Base-by-base conservation (phyloP, 2,888 invertebrate genomes). In the Dorcus parallelipipedus region DNA sequence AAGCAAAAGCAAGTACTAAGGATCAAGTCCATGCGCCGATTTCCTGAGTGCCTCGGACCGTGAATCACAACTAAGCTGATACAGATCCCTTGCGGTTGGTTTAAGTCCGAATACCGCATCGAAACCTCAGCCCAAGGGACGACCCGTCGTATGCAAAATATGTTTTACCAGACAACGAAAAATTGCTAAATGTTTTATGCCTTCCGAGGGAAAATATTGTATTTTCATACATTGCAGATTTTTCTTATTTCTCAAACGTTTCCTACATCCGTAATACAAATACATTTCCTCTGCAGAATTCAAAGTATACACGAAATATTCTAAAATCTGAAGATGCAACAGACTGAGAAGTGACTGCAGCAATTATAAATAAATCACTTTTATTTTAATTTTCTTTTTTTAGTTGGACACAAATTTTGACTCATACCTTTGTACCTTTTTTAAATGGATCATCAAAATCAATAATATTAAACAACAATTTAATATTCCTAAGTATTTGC, bases 101-200 rank as follows among this genome's bases (percentile, higher is more conserved):
- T 39, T 50, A 39, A 39, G 50, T 38, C 50, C 50, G 50, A 50
- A 50, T 38, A 50, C 50, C 50, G 50, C 50, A 50, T 50, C 14
- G 39, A 40, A 38, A 39, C 40, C 40, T 10, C 38, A 26, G 9
- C 45, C 45, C 45, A 20, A 17, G 45, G 45, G 45, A 45, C 54
- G 4, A 40, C 38, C 41, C 33, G 23, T 38, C 43, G n/a, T 23
- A 56, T 56, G 56, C 49, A 56, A 56, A 56, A 50, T 43, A 42
- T 38, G 50, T 38, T 39, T 23, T 14, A 42, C 26, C 51, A 45
- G 56, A 56, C 56, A 42, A 43, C 38, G 56, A 56, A 56, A 56
- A 56, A 56, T 49, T 56, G 49, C 56, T 38, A 56, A 56, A 49
- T 56, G 56, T 45, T 56, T 56, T 56, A 56, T 56, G 49, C 50